Base-by-base conservation (phyloP, 2,797 vertebrate genomes). In the Natrix natrix region DNA sequence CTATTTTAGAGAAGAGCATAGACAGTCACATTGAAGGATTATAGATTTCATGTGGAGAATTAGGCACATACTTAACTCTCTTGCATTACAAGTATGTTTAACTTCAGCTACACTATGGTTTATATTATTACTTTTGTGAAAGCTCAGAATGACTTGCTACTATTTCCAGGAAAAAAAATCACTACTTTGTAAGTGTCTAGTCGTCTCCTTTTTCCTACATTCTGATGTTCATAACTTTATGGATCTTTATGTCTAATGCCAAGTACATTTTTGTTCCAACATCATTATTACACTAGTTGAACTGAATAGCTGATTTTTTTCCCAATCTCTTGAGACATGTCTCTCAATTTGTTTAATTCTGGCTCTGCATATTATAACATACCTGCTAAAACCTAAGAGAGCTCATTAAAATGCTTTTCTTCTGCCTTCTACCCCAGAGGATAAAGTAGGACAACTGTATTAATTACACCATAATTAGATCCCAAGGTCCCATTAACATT, bases 401-500 rank as follows among this genome's bases (percentile, higher is more conserved):
- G 59, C 90, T 96, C 88, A 96, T 95, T 95, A 95, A 95, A 95
- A 94, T 90, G 88, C 61, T 6, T 87, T 91, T 94, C 54, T 93
- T 95, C 69, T 95, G 56, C 63, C 69, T n/a, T 95, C 94, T 86
- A 91, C 94, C 93, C 83, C 92, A 90, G 57, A 95, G 93, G 90
- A 93, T 5, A 91, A 94, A 91, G 91, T 94, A 94, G 93, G 86
- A 94, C 93, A 95, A 94, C 0, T 0, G 56, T 87, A 94, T 92
- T 96, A 96, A 95, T 96, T 96, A 96, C 94, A 94, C 90, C 11
- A 94, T 57, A 90, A 43, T 92, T 69, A 92, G 91, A 94, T 91
- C 86, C 90, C 94, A 78, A 94, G 91, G 86, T 95, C 92, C 93
- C 94, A 94, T 22, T 59, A 94, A 89, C 86, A 93, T 94, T 95